Percentiles rank a stretch among this genome's conserved stretches.
Conservation (phyloP, 2,797 vertebrate species). For the Myotis findleyi region DNA sequence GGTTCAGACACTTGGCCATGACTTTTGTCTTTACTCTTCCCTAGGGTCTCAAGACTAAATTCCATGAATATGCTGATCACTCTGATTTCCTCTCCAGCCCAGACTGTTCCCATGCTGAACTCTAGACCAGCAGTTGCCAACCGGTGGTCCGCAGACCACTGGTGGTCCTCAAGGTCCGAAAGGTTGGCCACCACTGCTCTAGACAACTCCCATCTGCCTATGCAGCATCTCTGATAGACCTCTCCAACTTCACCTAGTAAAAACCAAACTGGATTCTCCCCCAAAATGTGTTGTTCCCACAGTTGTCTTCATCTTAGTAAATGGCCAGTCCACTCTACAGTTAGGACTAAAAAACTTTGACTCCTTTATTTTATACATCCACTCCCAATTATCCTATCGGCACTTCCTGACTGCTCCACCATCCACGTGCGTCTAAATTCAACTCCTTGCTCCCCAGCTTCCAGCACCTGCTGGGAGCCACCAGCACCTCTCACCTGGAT, state of each 20-base stretch:
- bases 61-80: background rate
- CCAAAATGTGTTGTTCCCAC: background rate
- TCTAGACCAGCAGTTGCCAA: background rate
- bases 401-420: background rate
- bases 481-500: background rate
- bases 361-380: background rate
- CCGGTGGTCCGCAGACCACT: too few relatives aligned
- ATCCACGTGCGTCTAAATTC: background rate
- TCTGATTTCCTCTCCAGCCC: background rate
- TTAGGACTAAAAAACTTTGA: background rate
- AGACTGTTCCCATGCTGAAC: background rate
- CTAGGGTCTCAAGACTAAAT: background rate
- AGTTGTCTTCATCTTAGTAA: background rate
- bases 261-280: background rate
- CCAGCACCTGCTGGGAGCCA: background rate
- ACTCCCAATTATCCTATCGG: rapidly evolving
- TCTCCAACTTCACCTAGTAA: background rate
- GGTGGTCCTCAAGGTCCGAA: too few relatives aligned
- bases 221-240: background rate
- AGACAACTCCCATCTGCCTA: background rate
- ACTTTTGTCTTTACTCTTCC: background rate
- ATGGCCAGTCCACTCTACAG: background rate
- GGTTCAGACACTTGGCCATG: background rate
- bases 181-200: background rate
- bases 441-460: background rate